These are phyloP conservation scores for Hiodon tergisus DNA, from an alignment of 2,113 vertebrate genomes.

Conservation along the genomic window DNA sequence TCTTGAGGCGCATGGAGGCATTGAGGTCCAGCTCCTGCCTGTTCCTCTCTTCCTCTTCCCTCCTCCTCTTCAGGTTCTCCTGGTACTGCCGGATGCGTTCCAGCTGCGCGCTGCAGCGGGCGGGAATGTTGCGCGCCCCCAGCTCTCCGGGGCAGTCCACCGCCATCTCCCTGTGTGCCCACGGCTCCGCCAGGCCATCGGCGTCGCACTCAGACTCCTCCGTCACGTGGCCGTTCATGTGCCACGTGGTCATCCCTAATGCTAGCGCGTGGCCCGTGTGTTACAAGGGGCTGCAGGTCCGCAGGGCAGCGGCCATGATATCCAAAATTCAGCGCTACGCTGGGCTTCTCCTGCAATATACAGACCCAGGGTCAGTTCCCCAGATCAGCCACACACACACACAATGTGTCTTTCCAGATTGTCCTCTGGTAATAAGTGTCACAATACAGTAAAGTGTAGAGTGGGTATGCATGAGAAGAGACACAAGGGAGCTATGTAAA, in stretches of 20 bases:
- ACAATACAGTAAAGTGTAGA: too few relatives aligned
- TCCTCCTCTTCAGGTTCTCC: constrained; percentile 78
- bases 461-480: too few relatives aligned
- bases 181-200: constrained; percentile 58
- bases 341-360: background rate
- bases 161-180: constrained; percentile 78
- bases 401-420: background rate
- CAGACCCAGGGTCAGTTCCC: background rate
- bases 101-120: constrained; percentile 72
- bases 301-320: constrained; percentile 39
- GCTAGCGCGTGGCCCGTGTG: background rate
- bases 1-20: constrained; percentile 83
- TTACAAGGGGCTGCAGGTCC: background rate
- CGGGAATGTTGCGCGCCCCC: constrained; percentile 66
- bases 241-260: constrained; percentile 77
- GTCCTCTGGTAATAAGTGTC: too few relatives aligned
- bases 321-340: background rate
- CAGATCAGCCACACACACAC: background rate
- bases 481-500: too few relatives aligned
- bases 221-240: constrained; percentile 82
- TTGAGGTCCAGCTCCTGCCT: constrained; percentile 82
- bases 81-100: constrained; percentile 83
- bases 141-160: constrained; percentile 84
- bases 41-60: constrained; percentile 72
- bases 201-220: constrained; percentile 72